Evolutionary conservation across 1,140 invertebrate species (phyloP), one percentile per base, ranked within the genome.

Genomic region (Pteromalus puparum): DNA sequence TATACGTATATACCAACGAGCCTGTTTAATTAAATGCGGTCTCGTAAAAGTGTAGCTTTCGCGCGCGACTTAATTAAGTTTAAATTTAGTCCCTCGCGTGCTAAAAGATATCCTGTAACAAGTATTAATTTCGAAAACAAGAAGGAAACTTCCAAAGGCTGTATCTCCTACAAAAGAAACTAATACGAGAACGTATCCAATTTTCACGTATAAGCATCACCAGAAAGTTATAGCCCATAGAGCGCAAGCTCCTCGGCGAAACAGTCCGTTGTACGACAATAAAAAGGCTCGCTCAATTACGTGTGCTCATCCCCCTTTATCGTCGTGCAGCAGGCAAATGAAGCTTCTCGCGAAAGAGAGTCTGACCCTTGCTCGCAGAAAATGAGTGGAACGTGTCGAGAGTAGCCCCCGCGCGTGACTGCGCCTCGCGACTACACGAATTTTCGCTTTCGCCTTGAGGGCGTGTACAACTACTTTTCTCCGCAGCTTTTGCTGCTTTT

Each of bases 371-470:
- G 24, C 18, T 30, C 26, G 21, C 34, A 28, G 68, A 24, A 46
- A 78, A 78, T 61, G 76, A 78, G 78, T 65, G 78, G 28, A 38
- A 80, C 61, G 61, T 67, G 61, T 68, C 48, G 78, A 68, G 61
- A 21, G 61, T n/a, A 80, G 28, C 53, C 81, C 48, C 21, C 34
- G 78, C 67, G 10, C 81, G 81, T 82, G 81, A 82, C 81, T 68
- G 34, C 61, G 81, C 81, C 61, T 83, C 76, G 68, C 26, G 34
- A 30, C 72, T 42, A 42, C 72, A n/a, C 28, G 72, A 42, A 61
- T 67, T 21, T 42, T 70, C 68, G 26, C 68, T 70, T 21, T 67
- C 72, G 18, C 24, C 81, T 75, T 53, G 72, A 82, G 80, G 28
- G 72, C 24, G 46, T 13, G 18, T 38, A n/a, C 15, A 21, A 42